Conservation (phyloP, 2,888 invertebrate genomes). For the Pseudeuparius sepicola region DNA sequence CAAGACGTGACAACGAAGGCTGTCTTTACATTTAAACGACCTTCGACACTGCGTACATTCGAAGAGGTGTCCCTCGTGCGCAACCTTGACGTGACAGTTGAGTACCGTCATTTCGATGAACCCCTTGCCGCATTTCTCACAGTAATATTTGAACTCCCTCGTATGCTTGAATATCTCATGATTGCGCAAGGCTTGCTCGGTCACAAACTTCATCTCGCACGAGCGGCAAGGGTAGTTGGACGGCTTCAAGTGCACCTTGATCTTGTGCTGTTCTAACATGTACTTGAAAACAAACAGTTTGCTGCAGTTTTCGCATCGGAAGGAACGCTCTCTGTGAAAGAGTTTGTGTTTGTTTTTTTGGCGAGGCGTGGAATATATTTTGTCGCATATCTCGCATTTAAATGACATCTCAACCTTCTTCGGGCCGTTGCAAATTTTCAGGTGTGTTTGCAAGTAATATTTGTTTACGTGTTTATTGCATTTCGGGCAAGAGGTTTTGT, state of each 20-base stretch:
- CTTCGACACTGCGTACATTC: conserved; percentile 24
- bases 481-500: no score
- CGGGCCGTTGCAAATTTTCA: neutral
- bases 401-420: neutral
- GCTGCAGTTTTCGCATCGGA: conserved; percentile 21
- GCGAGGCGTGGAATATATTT: conserved; percentile 1
- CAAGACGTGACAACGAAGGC: no score
- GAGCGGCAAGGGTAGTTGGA: conserved; percentile 17
- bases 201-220: conserved; percentile 21
- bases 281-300: conserved; percentile 23
- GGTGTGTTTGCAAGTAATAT: no score
- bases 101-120: conserved; percentile 20
- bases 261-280: conserved; percentile 21
- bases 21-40: conserved; percentile 18
- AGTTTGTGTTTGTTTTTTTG: neutral
- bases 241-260: conserved; percentile 18
- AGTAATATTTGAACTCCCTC: conserved; percentile 23
- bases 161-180: conserved; percentile 16
- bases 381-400: neutral
- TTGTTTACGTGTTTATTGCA: no score
- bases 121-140: conserved; percentile 24
- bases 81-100: conserved; percentile 21
- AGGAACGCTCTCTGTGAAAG: conserved; percentile 16
- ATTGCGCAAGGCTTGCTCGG: conserved; percentile 16
- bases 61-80: conserved; percentile 22